Evolutionary conservation across 2,113 vertebrate genomes (phyloP), one percentile per base, ranked within the genome.

Genomic region (Chaenogobius annularis): DNA sequence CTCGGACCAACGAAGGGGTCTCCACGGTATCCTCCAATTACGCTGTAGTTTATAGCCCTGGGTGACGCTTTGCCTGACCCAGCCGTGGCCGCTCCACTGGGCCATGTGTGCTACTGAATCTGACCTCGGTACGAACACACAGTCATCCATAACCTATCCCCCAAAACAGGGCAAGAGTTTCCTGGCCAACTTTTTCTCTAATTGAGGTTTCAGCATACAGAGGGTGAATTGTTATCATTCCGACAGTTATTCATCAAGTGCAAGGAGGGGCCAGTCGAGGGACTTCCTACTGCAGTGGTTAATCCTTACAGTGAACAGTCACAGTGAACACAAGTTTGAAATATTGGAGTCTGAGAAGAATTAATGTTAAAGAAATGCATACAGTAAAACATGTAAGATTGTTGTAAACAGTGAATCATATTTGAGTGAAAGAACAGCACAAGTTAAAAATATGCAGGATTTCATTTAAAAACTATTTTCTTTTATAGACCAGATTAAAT

Each of bases 1-100:
- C 76, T 76, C 73, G 12, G 54, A 75, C 69, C 77, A 61, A 37
- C 1, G 19, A 56, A 79, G 19, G 43, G 77, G 82, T 87, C 88
- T 89, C 85, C 75, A 72, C n/a, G 68, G 81, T 67, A 84, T 85
- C 84, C 83, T 87, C 82, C 79, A 88, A 88, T 87, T 85, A 89
- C 77, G 73, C 65, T 79, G 81, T 70, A 83, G 79, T 89, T 87
- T 84, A 87, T 84, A 71, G 76, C 86, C 69, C 56, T 56, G 0
- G 87, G 78, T 78, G 37, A 40, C 3, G 19, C 52, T 73, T 78
- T 83, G 76, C 62, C 31, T 64, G 70, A 74, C 79, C 73, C 72
- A 19, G 77, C 82, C 82, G 48, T 71, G 70, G 26, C 68, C 6
- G 46, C 73, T 66, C 79, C 68, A 66, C 85, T 35, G 74, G 74